Evolutionary conservation across 2,797 vertebrate genomes (phyloP).

Genomic region (Macropus fuliginosus): DNA sequence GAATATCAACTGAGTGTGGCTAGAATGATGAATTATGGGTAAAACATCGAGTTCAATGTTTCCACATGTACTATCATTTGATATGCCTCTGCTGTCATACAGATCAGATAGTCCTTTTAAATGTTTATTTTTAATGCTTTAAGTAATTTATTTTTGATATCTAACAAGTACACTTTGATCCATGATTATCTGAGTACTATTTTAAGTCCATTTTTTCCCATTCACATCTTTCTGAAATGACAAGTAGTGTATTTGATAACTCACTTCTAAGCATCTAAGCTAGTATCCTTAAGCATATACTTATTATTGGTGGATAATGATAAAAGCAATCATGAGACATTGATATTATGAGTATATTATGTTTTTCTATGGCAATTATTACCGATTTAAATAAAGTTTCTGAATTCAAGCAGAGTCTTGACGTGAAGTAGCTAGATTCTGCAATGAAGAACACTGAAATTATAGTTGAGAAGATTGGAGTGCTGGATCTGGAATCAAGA

Average conservation of each 20-base stretch:
- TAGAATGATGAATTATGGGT: not conserved
- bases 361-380: not conserved
- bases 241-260: not conserved
- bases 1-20: slow-evolving; percentile 31
- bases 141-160: not conserved
- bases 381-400: not conserved
- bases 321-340: not conserved
- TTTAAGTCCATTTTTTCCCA: not conserved
- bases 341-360: not conserved
- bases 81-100: not conserved
- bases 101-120: not conserved
- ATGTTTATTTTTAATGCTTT: not conserved
- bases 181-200: not conserved
- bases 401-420: not conserved
- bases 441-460: not conserved
- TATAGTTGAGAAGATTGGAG: not conserved
- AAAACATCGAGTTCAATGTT: slow-evolving; percentile 13
- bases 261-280: not conserved
- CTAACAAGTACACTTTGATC: not conserved
- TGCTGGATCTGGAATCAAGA: too few species aligned
- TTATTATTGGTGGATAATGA: not conserved
- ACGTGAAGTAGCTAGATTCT: not conserved
- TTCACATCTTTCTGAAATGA: not conserved
- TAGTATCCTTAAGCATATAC: not conserved
- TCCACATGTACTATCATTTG: not conserved